A percentile compares a stretch with the other conserved stretches of the same genome.
Conservation (phyloP, 2,888 invertebrate genomes). For the Tetropium fuscum region DNA sequence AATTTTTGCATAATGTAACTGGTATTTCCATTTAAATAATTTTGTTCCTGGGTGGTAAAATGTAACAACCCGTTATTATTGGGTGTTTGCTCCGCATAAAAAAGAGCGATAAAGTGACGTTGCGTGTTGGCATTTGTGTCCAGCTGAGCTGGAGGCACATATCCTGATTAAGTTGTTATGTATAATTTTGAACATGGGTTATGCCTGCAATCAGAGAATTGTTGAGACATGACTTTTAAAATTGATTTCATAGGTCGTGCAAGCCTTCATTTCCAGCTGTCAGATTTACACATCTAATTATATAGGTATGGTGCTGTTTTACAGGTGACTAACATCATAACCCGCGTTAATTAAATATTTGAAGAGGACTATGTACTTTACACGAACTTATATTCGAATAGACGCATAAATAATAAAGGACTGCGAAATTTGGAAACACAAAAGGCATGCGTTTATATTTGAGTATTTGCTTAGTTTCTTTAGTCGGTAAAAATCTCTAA, state of each 20-base stretch:
- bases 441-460: neutral
- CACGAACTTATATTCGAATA: neutral
- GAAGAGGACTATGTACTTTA: neutral
- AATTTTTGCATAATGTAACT: too few species aligned
- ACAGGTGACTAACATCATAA: neutral
- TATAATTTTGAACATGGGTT: constrained; percentile 3
- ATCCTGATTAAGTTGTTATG: constrained; percentile 12
- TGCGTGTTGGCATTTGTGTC: constrained; percentile 21
- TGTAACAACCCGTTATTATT: constrained; percentile 6
- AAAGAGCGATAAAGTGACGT: constrained; percentile 9
- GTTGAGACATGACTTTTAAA: neutral
- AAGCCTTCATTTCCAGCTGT: too few species aligned
- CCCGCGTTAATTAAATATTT: neutral
- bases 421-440: neutral
- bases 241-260: neutral
- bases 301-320: too few species aligned
- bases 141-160: neutral
- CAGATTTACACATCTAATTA: too few species aligned
- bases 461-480: neutral
- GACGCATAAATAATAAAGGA: neutral
- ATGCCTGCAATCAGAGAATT: neutral
- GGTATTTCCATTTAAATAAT: too few species aligned
- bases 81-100: neutral
- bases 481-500: neutral
- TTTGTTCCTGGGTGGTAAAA: constrained; percentile 9